Conservation (phyloP, 2,888 invertebrate genomes). For the Parelbella ahira region DNA sequence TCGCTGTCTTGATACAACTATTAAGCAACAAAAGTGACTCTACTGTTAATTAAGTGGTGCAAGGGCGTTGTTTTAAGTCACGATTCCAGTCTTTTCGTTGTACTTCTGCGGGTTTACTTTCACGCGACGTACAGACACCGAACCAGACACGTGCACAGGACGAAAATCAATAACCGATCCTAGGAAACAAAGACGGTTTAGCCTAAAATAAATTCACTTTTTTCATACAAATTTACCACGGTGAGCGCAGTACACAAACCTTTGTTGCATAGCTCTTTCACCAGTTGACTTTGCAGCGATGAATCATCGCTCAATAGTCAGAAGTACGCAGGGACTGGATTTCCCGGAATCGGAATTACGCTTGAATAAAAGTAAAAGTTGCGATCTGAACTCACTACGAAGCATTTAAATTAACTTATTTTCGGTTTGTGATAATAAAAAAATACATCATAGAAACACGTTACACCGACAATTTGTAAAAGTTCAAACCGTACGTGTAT, state of each 20-base stretch:
- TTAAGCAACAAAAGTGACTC: too few species aligned
- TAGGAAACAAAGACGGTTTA: not conserved
- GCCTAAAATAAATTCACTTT: slow-evolving; percentile 1
- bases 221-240: not conserved
- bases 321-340: slow-evolving; percentile 54
- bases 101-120: slow-evolving; percentile 13
- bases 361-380: slow-evolving; percentile 22
- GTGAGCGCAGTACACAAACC: slow-evolving; percentile 29
- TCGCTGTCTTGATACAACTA: too few species aligned
- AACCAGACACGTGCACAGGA: slow-evolving; percentile 13
- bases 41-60: too few species aligned
- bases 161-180: slow-evolving; percentile 18
- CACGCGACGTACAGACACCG: slow-evolving; percentile 7
- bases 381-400: not conserved
- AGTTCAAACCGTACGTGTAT: too few species aligned
- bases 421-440: too few species aligned
- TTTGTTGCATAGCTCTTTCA: slow-evolving; percentile 45
- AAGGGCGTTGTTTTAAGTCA: slow-evolving; percentile 21
- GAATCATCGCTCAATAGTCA: slow-evolving; percentile 63
- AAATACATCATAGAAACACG: too few species aligned
- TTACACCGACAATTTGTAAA: slow-evolving; percentile 9
- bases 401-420: too few species aligned
- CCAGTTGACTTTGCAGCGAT: slow-evolving; percentile 60
- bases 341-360: slow-evolving; percentile 40
- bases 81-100: slow-evolving; percentile 1